Evolutionary conservation across 2,113 vertebrate genomes (phyloP).

Genomic region (Triplophysa tibetana): DNA sequence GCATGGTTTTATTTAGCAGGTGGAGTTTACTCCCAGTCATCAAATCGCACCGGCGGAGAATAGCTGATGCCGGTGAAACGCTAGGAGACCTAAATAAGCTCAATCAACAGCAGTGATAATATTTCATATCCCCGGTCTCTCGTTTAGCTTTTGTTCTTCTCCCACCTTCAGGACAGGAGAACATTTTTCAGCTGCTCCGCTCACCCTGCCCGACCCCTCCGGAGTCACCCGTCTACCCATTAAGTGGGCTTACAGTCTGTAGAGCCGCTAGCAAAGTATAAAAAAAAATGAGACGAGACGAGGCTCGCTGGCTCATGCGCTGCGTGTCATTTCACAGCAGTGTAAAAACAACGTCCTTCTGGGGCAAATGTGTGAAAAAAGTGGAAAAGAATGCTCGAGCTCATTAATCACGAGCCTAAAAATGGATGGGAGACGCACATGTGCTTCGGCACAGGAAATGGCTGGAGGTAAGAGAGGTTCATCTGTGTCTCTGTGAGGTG

Average conservation of each 20-base stretch:
- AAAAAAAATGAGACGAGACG: slow-evolving; percentile 24
- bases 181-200: slow-evolving; percentile 58
- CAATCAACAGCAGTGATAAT: slow-evolving; percentile 72
- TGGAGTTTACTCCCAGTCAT: slow-evolving; percentile 74
- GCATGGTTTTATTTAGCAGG: slow-evolving; percentile 71
- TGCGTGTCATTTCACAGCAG: slow-evolving; percentile 19
- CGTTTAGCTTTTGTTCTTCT: slow-evolving; percentile 42
- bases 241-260: slow-evolving; percentile 18
- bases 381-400: background rate
- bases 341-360: slow-evolving; percentile 12
- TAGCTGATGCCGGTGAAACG: slow-evolving; percentile 66
- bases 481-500: slow-evolving; percentile 22
- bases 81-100: slow-evolving; percentile 73
- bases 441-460: background rate
- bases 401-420: slow-evolving; percentile 42
- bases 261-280: background rate
- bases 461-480: slow-evolving; percentile 18
- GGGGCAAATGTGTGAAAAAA: slow-evolving; percentile 29
- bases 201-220: slow-evolving; percentile 36
- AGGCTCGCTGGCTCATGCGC: background rate
- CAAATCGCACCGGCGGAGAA: slow-evolving; percentile 65
- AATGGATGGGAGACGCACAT: slow-evolving; percentile 12
- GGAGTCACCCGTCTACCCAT: slow-evolving; percentile 28
- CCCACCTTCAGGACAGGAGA: slow-evolving; percentile 37
- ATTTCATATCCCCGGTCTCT: slow-evolving; percentile 65